These are phyloP conservation scores for Zaprionus obscuricornis DNA, from an alignment of 2,888 invertebrate species.

Conservation along the genomic window DNA sequence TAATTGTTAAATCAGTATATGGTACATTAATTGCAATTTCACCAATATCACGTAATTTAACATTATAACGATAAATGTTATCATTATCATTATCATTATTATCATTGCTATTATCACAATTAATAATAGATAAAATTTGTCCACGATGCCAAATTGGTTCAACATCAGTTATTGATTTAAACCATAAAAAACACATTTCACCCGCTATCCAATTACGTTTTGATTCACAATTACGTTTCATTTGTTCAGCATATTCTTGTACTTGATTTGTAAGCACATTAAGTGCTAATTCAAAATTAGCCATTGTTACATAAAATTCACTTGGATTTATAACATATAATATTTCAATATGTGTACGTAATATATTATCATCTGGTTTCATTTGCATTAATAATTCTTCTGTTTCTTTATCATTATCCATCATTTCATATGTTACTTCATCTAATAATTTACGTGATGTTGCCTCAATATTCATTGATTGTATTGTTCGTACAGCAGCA, in stretches of 20 bases:
- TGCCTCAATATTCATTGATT: too few relatives aligned
- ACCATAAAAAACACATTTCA: constrained; percentile 84
- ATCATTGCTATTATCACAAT: too few relatives aligned
- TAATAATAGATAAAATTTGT: constrained; percentile 6
- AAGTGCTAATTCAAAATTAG: constrained; percentile 84
- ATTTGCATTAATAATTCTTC: too few relatives aligned
- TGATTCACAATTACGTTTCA: neutral
- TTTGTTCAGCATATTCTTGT: constrained; percentile 79
- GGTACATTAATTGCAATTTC: constrained; percentile 82
- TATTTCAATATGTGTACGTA: constrained; percentile 81
- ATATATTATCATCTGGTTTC: too few relatives aligned
- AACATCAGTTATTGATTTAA: constrained; percentile 78
- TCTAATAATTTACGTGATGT: neutral
- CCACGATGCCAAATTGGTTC: constrained; percentile 86
- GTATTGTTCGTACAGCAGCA: too few relatives aligned
- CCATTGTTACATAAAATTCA: constrained; percentile 86
- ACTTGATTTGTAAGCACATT: constrained; percentile 84
- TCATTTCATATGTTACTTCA: constrained; percentile 24
- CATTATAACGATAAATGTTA: constrained; percentile 61
- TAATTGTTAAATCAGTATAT: constrained; percentile 83
- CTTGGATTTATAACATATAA: constrained; percentile 85
- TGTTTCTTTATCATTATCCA: constrained; percentile 13
- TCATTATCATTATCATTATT: neutral
- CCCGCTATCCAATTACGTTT: constrained; percentile 84
- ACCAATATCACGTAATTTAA: constrained; percentile 88